A percentile compares a stretch with the other conserved stretches of the same genome.
phyloP scores from a whole-genome alignment of 1,140 invertebrate genomes.

The Drosophila subobscura region DNA sequence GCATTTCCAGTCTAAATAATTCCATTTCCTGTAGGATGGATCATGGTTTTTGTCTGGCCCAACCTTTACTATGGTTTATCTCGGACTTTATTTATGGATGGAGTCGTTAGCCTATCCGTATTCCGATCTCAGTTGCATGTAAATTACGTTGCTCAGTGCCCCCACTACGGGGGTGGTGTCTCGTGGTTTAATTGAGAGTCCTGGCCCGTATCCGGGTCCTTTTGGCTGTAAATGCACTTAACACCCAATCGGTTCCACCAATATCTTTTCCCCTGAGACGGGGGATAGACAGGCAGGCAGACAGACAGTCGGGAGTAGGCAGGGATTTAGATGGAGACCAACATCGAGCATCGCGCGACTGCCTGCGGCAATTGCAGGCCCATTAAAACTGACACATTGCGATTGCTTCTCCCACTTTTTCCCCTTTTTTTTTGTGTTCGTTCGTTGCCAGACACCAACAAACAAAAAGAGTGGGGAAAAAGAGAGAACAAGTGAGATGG shows the following conservation, averaged over 20 bases:
- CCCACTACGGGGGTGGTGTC: neutral
- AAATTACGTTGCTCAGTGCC: too few relatives aligned
- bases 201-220: neutral
- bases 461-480: conserved; percentile 13
- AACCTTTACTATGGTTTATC: too few relatives aligned
- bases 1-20: too few relatives aligned
- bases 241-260: conserved; percentile 49
- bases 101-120: too few relatives aligned
- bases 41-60: too few relatives aligned
- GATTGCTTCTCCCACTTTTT: conserved; percentile 57
- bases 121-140: too few relatives aligned
- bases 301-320: conserved; percentile 3
- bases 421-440: neutral
- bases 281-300: neutral
- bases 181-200: conserved; percentile 40
- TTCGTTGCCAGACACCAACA: conserved; percentile 11
- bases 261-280: conserved; percentile 22
- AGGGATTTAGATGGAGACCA: conserved; percentile 24
- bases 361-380: conserved; percentile 72
- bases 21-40: too few relatives aligned
- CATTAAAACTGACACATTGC: conserved; percentile 81
- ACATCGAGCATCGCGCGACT: conserved; percentile 46
- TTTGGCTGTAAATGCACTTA: conserved; percentile 44
- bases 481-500: conserved; percentile 1
- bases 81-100: too few relatives aligned